Evolutionary conservation across 1,140 invertebrate species (phyloP).

Genomic region (Neuroterus valhalla): DNA sequence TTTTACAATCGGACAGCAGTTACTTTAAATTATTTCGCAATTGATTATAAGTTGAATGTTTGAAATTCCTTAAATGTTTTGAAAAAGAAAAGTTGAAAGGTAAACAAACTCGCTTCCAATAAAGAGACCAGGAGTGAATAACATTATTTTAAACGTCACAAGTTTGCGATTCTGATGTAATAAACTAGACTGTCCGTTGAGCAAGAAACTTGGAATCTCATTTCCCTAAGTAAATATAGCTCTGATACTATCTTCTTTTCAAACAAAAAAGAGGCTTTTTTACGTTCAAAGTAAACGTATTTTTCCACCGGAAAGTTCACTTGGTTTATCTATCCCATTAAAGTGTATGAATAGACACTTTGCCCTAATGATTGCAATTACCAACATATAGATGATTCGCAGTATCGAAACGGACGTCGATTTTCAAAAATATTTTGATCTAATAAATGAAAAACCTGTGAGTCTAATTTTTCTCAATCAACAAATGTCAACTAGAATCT

Average conservation of each 20-base stretch:
- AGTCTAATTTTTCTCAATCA: too few relatives aligned
- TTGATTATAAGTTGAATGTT: too few relatives aligned
- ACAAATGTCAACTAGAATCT: too few relatives aligned
- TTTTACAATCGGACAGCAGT: too few relatives aligned
- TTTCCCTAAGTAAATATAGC: too few relatives aligned
- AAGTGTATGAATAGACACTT: background rate
- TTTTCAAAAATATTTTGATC: too few relatives aligned
- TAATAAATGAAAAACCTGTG: too few relatives aligned
- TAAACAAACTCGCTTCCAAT: background rate
- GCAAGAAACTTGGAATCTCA: background rate
- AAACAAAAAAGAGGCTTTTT: background rate
- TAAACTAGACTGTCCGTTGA: background rate
- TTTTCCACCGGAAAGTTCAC: slow-evolving; percentile 9
- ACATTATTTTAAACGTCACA: background rate
- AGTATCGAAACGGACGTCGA: too few relatives aligned
- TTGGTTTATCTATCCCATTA: background rate
- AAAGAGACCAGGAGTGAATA: background rate
- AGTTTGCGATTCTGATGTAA: background rate
- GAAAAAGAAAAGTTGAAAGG: background rate
- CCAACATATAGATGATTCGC: background rate
- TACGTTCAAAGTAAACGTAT: background rate
- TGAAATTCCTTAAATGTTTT: background rate
- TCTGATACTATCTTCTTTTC: background rate
- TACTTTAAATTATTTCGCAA: too few relatives aligned
- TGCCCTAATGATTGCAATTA: background rate